Evolutionary conservation across 1,140 invertebrate species (phyloP), one percentile per base, ranked within the genome.

Genomic region (Heterodera carotae): DNA sequence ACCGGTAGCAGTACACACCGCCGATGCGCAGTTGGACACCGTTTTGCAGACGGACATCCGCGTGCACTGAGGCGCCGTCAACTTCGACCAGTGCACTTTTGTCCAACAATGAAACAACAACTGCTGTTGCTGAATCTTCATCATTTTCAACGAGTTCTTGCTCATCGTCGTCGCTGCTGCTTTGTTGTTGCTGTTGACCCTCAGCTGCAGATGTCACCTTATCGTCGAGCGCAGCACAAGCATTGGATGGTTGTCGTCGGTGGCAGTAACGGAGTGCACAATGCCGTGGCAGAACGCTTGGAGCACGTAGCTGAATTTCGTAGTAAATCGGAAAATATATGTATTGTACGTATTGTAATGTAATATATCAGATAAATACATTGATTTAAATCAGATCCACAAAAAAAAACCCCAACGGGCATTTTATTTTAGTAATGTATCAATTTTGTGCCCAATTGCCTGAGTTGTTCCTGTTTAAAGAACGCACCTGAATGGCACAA

Each of bases 281-380:
- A 76, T 90, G 89, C n/a, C 86, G 78, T 2, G 89, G 88, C 68
- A 84, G 82, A n/a, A 89, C 88, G 74, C 86, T 85, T 6, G 78
- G 78, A 27, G 48, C 76, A 2, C 59, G 39, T 33, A 80, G 31
- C 25, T 64, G 39, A 43, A 43, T 12, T 3, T 31, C 1, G 15
- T 22, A 22, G 22, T 5, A 53, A 53, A 70, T 2, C 27, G n/a
- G n/a, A n/a, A n/a, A n/a, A n/a, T n/a, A n/a, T n/a, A n/a, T n/a
- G n/a, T n/a, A n/a, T n/a, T n/a, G n/a, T n/a, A n/a, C n/a, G n/a
- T n/a, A n/a, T n/a, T n/a, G n/a, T n/a, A n/a, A n/a, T n/a, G n/a
- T n/a, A n/a, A n/a, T n/a, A n/a, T n/a, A n/a, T n/a, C n/a, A n/a
- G n/a, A n/a, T n/a, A n/a, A n/a, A n/a, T n/a, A n/a, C n/a, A n/a